Evolutionary conservation across 2,888 invertebrate species (phyloP), one percentile per base, ranked within the genome.

Genomic region (Lagria hirta): DNA sequence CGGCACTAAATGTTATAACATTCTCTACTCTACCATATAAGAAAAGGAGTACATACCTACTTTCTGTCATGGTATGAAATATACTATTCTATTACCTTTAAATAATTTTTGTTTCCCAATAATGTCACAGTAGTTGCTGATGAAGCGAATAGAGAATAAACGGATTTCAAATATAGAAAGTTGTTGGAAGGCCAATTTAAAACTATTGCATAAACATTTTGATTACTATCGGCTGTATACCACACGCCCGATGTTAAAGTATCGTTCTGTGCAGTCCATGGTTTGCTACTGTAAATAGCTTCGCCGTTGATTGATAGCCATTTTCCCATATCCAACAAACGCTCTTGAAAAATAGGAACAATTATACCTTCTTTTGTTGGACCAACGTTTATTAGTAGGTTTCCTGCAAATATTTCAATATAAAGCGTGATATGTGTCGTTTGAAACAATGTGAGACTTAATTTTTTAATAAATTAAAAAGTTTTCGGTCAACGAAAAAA

Each of bases 331-430:
- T 81, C 77, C 7, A 80, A 70, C 0, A 94, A 73, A 26, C 93
- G 77, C 63, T 94, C 91, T 73, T 91, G 85, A 70, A 85, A 92
- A 61, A 94, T 85, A 0, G 89, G 87, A 2, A 78, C 68, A 52
- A 94, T 92, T 4, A 82, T 83, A 3, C 94, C 94, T 58, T 90
- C 88, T 61, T 85, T 86, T 0, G 90, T 90, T 11, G 93, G 93
- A 0, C 93, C 93, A 3, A 93, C 79, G 63, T 94, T 93, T 62
- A 90, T 79, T 7, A 89, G 68, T 10, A 83, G 74, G 62, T 90
- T 90, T 1, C 85, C 85, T 80, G 56, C 26, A 71, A 68, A 28
- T 30, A 13, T 3, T 16, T 6, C 4, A 18, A 10, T n/a, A n/a
- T n/a, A n/a, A n/a, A n/a, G n/a, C n/a, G n/a, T n/a, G n/a, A n/a